Conservation (phyloP, 2,888 invertebrate genomes). For the Cotesia congregata region DNA sequence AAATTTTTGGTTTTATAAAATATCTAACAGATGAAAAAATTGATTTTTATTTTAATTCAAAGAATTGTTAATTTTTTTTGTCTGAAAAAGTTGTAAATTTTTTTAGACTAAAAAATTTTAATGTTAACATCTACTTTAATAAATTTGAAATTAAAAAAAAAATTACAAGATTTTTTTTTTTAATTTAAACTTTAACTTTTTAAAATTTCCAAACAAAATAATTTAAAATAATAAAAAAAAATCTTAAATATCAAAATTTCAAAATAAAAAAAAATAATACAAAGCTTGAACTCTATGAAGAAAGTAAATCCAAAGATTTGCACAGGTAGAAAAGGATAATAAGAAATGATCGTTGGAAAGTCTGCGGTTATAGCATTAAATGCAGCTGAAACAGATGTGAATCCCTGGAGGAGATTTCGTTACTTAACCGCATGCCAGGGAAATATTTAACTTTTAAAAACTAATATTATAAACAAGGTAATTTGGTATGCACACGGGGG, state of each 20-base stretch:
- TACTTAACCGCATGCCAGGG: conserved; percentile 44
- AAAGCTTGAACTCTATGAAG: conserved; percentile 6
- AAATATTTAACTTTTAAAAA: conserved; percentile 14
- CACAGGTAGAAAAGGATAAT: conserved; percentile 32
- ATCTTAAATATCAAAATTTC: neutral
- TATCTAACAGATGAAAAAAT: too few relatives aligned
- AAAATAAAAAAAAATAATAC: conserved; percentile 2
- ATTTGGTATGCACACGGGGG: neutral
- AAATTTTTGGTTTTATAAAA: too few relatives aligned
- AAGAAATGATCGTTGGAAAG: conserved; percentile 13
- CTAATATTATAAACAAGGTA: neutral
- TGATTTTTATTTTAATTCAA: too few relatives aligned
- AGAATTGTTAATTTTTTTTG: too few relatives aligned
- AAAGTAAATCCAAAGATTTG: neutral
- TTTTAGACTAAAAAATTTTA: too few relatives aligned
- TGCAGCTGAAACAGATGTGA: conserved; percentile 59
- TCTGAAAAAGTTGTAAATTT: too few relatives aligned
- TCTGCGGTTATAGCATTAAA: conserved; percentile 23
- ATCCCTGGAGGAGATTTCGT: conserved; percentile 44
- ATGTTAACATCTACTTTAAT: too few relatives aligned
- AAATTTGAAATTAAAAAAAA: too few relatives aligned
- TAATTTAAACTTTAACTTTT: too few relatives aligned
- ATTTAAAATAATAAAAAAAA: too few relatives aligned
- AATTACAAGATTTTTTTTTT: too few relatives aligned
- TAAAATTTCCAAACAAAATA: too few relatives aligned